Conservation (phyloP, 2,113 vertebrate species). For the Erinaceus europaeus region DNA sequence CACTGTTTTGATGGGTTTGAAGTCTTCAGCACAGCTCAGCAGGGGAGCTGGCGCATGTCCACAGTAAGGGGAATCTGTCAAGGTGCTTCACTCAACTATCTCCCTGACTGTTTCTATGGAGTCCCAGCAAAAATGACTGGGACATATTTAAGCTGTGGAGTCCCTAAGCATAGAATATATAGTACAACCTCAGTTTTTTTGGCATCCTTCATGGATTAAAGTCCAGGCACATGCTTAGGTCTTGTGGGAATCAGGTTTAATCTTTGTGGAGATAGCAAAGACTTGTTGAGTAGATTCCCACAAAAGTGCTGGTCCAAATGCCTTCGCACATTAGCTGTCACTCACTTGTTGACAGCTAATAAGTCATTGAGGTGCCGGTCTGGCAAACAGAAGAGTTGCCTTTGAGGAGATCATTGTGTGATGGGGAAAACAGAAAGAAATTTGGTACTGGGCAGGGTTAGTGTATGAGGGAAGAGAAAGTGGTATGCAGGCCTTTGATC, state of each 20-base stretch:
- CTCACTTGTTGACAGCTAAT: no score
- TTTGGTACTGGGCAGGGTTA: background rate
- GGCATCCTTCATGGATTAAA: background rate
- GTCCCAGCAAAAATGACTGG: background rate
- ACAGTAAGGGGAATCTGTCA: background rate
- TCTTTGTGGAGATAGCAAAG: background rate
- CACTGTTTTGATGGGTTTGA: background rate
- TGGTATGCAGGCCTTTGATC: background rate
- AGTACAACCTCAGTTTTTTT: no score
- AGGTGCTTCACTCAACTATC: background rate
- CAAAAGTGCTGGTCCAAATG: background rate
- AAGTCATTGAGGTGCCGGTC: accelerated
- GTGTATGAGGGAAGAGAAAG: background rate
- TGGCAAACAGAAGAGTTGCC: no score
- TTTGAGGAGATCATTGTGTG: background rate
- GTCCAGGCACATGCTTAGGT: background rate
- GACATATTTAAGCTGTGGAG: background rate
- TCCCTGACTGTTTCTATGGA: background rate
- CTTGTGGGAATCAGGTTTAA: background rate
- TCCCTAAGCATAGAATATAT: no score
- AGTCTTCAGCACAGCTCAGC: background rate
- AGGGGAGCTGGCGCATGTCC: background rate
- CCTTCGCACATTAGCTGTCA: background rate
- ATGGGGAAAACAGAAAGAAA: background rate
- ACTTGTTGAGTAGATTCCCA: background rate